phyloP scores from a whole-genome alignment of 2,797 vertebrate genomes.

The Arnoldichthys spilopterus region DNA sequence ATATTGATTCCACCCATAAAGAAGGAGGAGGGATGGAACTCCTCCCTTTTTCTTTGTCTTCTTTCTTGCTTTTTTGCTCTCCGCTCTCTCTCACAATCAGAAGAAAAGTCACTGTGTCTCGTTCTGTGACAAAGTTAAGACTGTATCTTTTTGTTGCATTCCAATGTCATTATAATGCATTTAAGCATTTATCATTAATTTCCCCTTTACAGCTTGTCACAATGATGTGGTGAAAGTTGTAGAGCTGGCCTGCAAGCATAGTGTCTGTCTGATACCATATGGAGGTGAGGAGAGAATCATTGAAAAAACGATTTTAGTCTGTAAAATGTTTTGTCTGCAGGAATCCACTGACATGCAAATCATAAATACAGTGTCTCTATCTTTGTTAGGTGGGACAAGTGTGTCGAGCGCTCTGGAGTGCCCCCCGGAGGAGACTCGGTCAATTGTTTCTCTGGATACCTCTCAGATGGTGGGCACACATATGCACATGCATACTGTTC shows the following conservation, averaged over 20 bases:
- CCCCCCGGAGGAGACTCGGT: slow-evolving; percentile 91
- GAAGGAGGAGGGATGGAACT: not conserved
- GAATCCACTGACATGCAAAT: not conserved
- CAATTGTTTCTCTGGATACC: slow-evolving; percentile 94
- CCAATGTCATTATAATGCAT: slow-evolving; percentile 11
- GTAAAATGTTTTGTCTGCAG: not conserved
- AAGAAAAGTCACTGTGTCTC: not conserved
- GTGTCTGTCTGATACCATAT: slow-evolving; percentile 95
- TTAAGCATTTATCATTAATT: not conserved
- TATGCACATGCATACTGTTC: not conserved
- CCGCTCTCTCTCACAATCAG: not conserved
- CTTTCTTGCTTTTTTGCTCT: not conserved
- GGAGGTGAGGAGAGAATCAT: slow-evolving; percentile 84
- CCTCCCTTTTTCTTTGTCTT: slow-evolving; percentile 21
- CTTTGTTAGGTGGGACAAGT: slow-evolving; percentile 89
- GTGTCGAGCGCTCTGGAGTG: slow-evolving; percentile 95
- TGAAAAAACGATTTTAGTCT: not conserved
- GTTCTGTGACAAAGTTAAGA: not conserved
- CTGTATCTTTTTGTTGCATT: not conserved
- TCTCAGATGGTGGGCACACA: slow-evolving; percentile 91
- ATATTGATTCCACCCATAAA: not conserved
- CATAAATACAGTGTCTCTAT: slow-evolving; percentile 1
- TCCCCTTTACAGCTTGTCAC: slow-evolving; percentile 86
- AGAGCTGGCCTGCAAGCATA: slow-evolving; percentile 93
- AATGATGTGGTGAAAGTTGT: slow-evolving; percentile 94